These are phyloP conservation scores for Sciaenops ocellatus DNA, from an alignment of 2,797 vertebrate species.

Conservation along the genomic window DNA sequence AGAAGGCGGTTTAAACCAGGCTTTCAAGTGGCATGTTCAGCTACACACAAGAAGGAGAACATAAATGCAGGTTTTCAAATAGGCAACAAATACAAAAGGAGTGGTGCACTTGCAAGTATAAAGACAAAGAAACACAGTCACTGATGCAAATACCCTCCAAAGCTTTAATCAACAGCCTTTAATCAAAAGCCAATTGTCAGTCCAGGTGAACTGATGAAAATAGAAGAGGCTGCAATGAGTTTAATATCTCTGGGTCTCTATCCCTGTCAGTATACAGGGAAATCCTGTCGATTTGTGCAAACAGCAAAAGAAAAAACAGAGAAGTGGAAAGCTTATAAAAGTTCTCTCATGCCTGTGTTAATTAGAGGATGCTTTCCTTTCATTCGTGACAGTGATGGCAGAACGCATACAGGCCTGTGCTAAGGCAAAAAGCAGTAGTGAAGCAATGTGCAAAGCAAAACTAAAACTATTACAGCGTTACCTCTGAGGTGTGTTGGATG, in stretches of 20 bases:
- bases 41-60: constrained; percentile 25
- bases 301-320: constrained; percentile 22
- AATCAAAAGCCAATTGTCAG: constrained; percentile 70
- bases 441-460: constrained; percentile 2
- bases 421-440: constrained; percentile 46
- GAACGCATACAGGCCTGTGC: constrained; percentile 34
- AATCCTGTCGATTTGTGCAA: not conserved
- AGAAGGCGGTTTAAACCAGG: constrained; percentile 29
- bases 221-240: constrained; percentile 31
- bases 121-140: constrained; percentile 31
- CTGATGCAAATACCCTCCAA: constrained; percentile 45
- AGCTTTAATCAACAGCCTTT: constrained; percentile 70
- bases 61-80: constrained; percentile 52
- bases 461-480: constrained; percentile 5
- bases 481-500: constrained; percentile 2
- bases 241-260: constrained; percentile 36
- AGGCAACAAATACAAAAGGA: constrained; percentile 52
- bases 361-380: constrained; percentile 60
- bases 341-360: constrained; percentile 43
- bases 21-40: constrained; percentile 44
- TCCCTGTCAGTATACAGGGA: constrained; percentile 1
- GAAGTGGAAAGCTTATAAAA: constrained; percentile 26
- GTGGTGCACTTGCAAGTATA: constrained; percentile 20
- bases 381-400: constrained; percentile 42
- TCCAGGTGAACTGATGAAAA: constrained; percentile 51